A percentile compares a stretch with the other conserved stretches of the same genome.
phyloP scores from a whole-genome alignment of 2,888 invertebrate genomes.

The Hirtodrosophila histrioides region DNA sequence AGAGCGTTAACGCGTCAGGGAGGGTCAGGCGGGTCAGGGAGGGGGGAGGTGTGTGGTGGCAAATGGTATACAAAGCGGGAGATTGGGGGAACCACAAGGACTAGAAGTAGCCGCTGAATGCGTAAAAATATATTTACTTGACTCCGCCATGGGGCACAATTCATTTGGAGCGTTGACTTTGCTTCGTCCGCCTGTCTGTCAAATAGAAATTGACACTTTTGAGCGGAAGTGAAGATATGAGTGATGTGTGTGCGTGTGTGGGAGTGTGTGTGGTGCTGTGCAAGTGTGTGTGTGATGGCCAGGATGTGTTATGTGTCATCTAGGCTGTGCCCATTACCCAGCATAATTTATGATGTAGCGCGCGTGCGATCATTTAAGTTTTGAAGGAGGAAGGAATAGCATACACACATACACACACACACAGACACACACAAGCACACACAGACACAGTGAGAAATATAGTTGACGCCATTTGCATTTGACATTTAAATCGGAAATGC shows the following conservation, averaged over 20 bases:
- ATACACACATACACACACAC: conserved; percentile 3
- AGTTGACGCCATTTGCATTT: conserved; percentile 57
- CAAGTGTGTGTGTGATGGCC: conserved; percentile 19
- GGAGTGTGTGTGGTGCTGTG: background rate
- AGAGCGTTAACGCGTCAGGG: conserved; percentile 8
- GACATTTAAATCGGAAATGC: conserved; percentile 63
- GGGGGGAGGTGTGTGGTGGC: no score
- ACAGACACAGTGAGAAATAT: conserved; percentile 43
- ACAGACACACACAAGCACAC: conserved; percentile 5
- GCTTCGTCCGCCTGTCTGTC: conserved; percentile 24
- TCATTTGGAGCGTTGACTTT: conserved; percentile 35
- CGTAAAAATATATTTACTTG: conserved; percentile 48
- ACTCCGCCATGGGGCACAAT: conserved; percentile 48
- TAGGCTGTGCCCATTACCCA: conserved; percentile 39
- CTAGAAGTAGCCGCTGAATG: conserved; percentile 29
- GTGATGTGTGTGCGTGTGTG: conserved; percentile 1
- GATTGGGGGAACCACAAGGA: background rate
- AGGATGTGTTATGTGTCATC: conserved; percentile 42
- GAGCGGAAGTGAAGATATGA: conserved; percentile 14
- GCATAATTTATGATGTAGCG: conserved; percentile 55
- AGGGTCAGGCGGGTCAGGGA: background rate
- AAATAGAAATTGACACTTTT: conserved; percentile 56
- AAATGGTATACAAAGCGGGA: no score
- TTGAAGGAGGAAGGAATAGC: background rate
- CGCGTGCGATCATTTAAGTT: conserved; percentile 57